These are phyloP conservation scores for Columba janthina DNA, from an alignment of 2,113 vertebrate genomes.

Conservation along the genomic window DNA sequence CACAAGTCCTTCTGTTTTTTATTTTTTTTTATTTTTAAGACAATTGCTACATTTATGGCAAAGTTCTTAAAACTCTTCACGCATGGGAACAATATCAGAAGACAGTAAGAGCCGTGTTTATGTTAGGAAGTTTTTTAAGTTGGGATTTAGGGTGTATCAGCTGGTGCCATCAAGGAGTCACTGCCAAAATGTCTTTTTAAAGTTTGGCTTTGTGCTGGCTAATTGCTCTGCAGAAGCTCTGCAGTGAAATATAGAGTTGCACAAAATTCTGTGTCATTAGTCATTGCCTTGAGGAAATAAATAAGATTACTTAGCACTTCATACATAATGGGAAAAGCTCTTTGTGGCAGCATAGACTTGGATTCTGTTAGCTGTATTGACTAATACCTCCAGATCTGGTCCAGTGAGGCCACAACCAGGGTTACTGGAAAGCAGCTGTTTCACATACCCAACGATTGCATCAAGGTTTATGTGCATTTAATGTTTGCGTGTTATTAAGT, in stretches of 20 bases:
- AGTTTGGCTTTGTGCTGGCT: background rate
- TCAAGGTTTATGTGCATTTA: background rate
- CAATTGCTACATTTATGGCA: background rate
- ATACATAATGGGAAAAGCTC: background rate
- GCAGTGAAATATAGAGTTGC: background rate
- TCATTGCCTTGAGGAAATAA: background rate
- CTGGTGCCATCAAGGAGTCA: background rate
- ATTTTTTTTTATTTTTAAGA: background rate
- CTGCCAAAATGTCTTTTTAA: background rate
- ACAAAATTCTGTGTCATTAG: background rate
- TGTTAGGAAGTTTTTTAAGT: background rate
- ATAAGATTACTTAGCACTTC: background rate
- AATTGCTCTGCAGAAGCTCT: background rate
- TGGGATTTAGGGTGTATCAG: background rate
- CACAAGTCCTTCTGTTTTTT: background rate
- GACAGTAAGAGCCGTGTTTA: background rate
- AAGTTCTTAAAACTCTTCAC: background rate
- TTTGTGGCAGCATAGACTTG: background rate
- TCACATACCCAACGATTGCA: fast-evolving
- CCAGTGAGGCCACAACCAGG: background rate
- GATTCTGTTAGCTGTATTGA: background rate
- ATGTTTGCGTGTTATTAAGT: background rate
- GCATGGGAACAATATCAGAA: background rate
- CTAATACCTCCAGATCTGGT: background rate
- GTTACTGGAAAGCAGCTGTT: background rate